Evolutionary conservation across 1,140 invertebrate species (phyloP).

Genomic region (Yoshiicerus persimilis): DNA sequence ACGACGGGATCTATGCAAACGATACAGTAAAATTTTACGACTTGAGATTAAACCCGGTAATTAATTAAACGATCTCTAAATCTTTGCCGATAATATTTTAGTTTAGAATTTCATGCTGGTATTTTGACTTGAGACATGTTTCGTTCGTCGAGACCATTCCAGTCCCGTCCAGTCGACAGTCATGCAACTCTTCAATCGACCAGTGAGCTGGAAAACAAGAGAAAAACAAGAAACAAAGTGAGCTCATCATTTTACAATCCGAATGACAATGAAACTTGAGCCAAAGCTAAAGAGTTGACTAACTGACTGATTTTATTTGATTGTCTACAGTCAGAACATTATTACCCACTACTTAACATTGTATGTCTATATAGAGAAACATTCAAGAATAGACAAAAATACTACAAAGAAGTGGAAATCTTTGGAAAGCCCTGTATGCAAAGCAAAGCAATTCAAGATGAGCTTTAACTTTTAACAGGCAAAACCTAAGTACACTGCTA

Average conservation of each 20-base stretch:
- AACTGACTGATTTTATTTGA: slow-evolving; percentile 23
- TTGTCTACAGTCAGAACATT: background rate
- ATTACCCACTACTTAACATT: background rate
- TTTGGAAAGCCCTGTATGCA: background rate
- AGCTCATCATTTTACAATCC: background rate
- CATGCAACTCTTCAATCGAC: background rate
- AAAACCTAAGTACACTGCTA: background rate
- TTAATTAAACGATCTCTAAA: slow-evolving; percentile 19
- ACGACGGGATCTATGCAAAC: background rate
- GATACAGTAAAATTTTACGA: slow-evolving; percentile 7
- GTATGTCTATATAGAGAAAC: background rate
- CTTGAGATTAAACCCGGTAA: slow-evolving; percentile 16
- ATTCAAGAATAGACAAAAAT: background rate
- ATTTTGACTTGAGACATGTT: background rate
- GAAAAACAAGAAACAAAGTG: background rate
- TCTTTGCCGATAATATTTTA: background rate
- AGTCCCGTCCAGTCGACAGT: background rate
- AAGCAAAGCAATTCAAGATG: background rate
- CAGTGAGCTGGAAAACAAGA: background rate
- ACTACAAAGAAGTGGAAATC: background rate
- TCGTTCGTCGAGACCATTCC: background rate
- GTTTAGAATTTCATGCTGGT: slow-evolving; percentile 7
- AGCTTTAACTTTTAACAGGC: slow-evolving; percentile 4
- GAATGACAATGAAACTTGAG: slow-evolving; percentile 20
- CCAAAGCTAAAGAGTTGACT: slow-evolving; percentile 5